phyloP scores from a whole-genome alignment of 2,113 vertebrate species.

The Nymphicus hollandicus region DNA sequence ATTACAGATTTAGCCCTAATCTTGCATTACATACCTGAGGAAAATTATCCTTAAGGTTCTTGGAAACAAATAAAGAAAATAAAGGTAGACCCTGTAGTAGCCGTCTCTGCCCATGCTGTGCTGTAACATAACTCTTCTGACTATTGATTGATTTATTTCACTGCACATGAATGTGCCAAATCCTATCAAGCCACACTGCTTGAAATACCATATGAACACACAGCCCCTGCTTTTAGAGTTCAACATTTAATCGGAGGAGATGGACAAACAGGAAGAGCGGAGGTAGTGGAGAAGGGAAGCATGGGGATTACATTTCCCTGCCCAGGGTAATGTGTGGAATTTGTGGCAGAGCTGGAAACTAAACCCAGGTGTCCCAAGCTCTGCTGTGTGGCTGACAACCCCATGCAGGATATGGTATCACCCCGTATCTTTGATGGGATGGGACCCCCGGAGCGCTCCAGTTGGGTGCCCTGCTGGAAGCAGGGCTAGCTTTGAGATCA shows the following conservation, averaged over 20 bases:
- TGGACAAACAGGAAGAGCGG: background rate
- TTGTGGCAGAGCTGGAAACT: slow-evolving; percentile 14
- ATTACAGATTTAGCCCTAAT: slow-evolving; percentile 18
- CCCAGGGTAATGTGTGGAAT: background rate
- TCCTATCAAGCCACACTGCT: slow-evolving; percentile 8
- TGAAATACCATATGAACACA: slow-evolving; percentile 23
- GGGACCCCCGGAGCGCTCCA: accelerated
- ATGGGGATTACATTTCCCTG: background rate
- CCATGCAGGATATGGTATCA: background rate
- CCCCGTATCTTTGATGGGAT: accelerated
- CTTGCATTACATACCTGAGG: slow-evolving; percentile 16
- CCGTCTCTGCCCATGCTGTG: background rate
- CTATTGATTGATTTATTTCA: slow-evolving; percentile 57
- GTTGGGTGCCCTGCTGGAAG: background rate
- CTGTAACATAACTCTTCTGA: slow-evolving; percentile 13
- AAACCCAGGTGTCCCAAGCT: background rate
- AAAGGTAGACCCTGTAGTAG: background rate
- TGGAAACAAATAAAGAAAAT: slow-evolving; percentile 3
- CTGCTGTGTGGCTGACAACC: background rate
- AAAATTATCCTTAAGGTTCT: slow-evolving; percentile 15
- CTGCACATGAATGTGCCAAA: slow-evolving; percentile 34
- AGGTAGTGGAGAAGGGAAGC: slow-evolving; percentile 16
- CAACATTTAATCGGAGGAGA: slow-evolving; percentile 28
- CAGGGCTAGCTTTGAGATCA: background rate
- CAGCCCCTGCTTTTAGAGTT: slow-evolving; percentile 2